A percentile compares a stretch with the other conserved stretches of the same genome.
Evolutionary conservation across 2,888 invertebrate species (phyloP).

Genomic region (Acleris emargana): DNA sequence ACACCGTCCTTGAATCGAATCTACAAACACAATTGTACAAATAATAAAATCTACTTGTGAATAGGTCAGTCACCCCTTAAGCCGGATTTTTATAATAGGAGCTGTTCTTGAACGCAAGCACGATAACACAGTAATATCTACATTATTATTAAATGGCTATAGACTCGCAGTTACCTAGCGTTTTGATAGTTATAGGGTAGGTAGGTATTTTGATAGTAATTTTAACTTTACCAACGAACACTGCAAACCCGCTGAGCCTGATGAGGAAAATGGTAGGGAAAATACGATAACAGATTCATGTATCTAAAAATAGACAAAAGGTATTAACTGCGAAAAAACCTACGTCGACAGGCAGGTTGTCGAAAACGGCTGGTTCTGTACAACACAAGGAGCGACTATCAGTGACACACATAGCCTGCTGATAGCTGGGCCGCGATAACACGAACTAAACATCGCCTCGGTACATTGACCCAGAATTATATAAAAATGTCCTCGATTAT

Average conservation of each 20-base stretch:
- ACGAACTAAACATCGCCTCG: conserved; percentile 77
- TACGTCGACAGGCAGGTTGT: conserved; percentile 26
- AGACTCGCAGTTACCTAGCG: no score
- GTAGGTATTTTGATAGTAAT: no score
- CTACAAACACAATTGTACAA: conserved; percentile 77
- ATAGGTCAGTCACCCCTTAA: conserved; percentile 70
- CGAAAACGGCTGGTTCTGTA: conserved; percentile 54
- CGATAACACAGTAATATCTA: conserved; percentile 31
- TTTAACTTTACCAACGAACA: no score
- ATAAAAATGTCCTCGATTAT: conserved; percentile 78
- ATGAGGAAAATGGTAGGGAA: not conserved
- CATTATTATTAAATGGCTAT: conserved; percentile 15
- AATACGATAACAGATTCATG: not conserved
- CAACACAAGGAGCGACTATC: conserved; percentile 66
- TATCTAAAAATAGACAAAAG: not conserved
- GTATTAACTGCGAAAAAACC: conserved; percentile 9
- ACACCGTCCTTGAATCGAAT: conserved; percentile 73
- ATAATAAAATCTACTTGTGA: conserved; percentile 55
- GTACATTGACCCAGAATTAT: conserved; percentile 83
- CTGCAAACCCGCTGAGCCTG: no score
- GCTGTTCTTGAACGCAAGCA: conserved; percentile 12
- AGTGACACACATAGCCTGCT: conserved; percentile 76
- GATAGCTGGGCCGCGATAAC: conserved; percentile 73
- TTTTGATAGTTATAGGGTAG: no score
- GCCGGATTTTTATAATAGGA: conserved; percentile 28